Base-by-base conservation (phyloP, 2,888 invertebrate species). In the Melanostoma mellinum region DNA sequence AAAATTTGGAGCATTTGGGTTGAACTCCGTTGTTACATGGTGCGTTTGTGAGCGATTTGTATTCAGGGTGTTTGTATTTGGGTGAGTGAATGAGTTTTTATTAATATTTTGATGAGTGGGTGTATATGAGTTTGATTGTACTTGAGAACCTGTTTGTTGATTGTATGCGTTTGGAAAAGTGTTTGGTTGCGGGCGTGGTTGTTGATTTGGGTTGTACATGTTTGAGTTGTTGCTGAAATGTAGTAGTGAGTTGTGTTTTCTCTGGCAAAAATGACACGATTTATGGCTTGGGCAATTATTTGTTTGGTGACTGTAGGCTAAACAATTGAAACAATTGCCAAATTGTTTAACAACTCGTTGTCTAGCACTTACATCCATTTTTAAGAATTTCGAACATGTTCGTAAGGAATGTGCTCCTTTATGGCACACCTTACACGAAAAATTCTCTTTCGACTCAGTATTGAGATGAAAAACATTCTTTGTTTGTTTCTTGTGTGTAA, bases 311-410 rank as follows among this genome's bases (percentile, higher is more conserved):
- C 32, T 56, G 40, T 40, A 42, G 4, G 40, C 56, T 4, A 56
- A 30, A 30, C 56, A 56, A 8, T 56, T 56, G 4, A 8, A 38
- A 35, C 40, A 56, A 3, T 40, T 40, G 9, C 40, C 4, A 10
- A 36, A 35, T 38, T 36, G 35, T 10, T 36, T n/a, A 38, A 55
- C 38, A 4, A 38, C 6, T 20, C 38, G 55, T 10, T 38, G 55
- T 38, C 55, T 55, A 36, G n/a, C 6, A 35, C 35, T 55, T 38
- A 55, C 20, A n/a, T 55, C 55, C 55, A 55, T 40, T 36, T 36
- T 38, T 20, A 6, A 30, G 8, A 55, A 55, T 40, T 20, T n/a
- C 20, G 10, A n/a, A 20, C 40, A 55, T n/a, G 33, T 53, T 10
- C 36, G 9, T 10, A 53, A 53, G n/a, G 53, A 36, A 33, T 53